Conservation (phyloP, 1,140 invertebrate genomes). For the Adoxophyes honmai region DNA sequence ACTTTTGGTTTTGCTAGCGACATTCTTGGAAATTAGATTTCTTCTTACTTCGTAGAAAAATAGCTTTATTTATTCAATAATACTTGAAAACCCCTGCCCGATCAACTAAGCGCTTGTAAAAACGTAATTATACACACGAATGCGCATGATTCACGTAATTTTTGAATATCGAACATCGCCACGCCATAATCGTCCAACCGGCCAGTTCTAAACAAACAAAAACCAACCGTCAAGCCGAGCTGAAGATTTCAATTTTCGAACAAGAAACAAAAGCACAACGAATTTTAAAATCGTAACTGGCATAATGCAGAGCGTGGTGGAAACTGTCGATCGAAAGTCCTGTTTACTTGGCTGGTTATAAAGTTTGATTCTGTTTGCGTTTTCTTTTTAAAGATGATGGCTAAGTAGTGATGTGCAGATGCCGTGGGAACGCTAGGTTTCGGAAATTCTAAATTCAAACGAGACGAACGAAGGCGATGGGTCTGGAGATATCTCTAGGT, state of each 20-base stretch:
- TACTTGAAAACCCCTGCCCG: slow-evolving; percentile 39
- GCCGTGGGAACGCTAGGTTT: slow-evolving; percentile 64
- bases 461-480: slow-evolving; percentile 48
- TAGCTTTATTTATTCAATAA: not conserved
- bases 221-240: slow-evolving; percentile 22
- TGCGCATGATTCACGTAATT: slow-evolving; percentile 67
- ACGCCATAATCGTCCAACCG: slow-evolving; percentile 39
- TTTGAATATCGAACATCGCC: slow-evolving; percentile 54
- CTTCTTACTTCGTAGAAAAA: no score
- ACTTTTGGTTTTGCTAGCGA: no score
- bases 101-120: slow-evolving; percentile 49
- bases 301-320: slow-evolving; percentile 38
- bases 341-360: slow-evolving; percentile 32
- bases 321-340: slow-evolving; percentile 21
- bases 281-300: slow-evolving; percentile 34
- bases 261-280: slow-evolving; percentile 16
- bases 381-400: slow-evolving; percentile 33
- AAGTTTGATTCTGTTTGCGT: slow-evolving; percentile 30
- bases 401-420: slow-evolving; percentile 52
- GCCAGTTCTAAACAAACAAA: slow-evolving; percentile 21
- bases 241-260: slow-evolving; percentile 25
- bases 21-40: no score
- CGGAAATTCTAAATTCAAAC: slow-evolving; percentile 39
- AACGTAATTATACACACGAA: slow-evolving; percentile 69
- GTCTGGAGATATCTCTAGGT: slow-evolving; percentile 39